Conservation (phyloP, 2,797 vertebrate genomes). For the Sebastolobus alascanus region DNA sequence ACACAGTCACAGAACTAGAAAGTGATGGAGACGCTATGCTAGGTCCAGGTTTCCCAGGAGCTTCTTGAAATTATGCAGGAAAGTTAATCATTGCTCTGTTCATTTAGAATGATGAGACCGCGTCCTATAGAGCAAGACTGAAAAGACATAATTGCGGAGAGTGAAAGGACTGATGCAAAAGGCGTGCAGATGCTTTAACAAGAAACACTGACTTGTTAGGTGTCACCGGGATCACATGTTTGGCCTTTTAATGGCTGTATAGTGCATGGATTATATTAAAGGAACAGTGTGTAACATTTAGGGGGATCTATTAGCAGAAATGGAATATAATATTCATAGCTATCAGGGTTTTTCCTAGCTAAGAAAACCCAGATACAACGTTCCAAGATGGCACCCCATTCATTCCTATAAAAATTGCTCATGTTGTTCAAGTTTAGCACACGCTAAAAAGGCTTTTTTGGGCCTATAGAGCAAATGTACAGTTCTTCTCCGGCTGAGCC, state of each 20-base stretch:
- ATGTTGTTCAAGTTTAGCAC: neutral
- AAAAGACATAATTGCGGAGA: neutral
- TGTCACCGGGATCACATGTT: neutral
- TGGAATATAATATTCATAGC: too few relatives aligned
- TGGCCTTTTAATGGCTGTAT: neutral
- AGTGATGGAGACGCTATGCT: neutral
- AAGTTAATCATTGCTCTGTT: neutral
- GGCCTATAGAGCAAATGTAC: neutral
- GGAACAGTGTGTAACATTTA: neutral
- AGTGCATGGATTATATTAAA: neutral
- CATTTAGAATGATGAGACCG: neutral
- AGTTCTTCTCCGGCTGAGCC: neutral
- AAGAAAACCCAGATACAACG: neutral
- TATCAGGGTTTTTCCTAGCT: too few relatives aligned
- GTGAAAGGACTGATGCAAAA: neutral
- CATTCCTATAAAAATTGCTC: neutral
- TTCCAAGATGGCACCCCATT: neutral
- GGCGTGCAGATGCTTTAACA: neutral
- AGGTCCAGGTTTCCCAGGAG: neutral
- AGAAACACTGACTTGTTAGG: neutral
- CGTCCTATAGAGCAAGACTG: neutral
- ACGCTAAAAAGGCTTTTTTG: neutral
- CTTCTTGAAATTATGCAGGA: conserved; percentile 2
- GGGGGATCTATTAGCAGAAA: too few relatives aligned
- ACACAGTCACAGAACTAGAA: neutral